phyloP scores from a whole-genome alignment of 2,888 invertebrate genomes.

The Ditylenchus weischeri region DNA sequence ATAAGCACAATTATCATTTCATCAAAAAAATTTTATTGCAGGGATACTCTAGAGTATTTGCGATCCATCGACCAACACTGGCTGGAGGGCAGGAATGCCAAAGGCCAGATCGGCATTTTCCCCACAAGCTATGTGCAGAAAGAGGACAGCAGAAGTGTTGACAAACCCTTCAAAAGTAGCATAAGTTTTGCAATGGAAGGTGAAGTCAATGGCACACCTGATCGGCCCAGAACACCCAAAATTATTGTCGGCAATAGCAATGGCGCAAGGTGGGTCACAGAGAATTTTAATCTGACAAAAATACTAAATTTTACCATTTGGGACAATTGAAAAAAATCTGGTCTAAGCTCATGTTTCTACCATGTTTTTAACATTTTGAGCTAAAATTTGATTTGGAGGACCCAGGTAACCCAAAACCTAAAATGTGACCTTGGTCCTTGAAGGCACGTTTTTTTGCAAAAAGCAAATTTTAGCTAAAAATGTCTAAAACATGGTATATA shows the following conservation, averaged over 20 bases:
- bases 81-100: constrained; percentile 48
- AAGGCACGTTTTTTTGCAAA: too few relatives aligned
- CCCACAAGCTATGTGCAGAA: constrained; percentile 46
- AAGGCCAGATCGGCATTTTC: constrained; percentile 53
- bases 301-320: too few relatives aligned
- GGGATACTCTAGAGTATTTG: constrained; percentile 43
- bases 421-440: too few relatives aligned
- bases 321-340: too few relatives aligned
- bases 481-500: too few relatives aligned
- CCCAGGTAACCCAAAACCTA: too few relatives aligned
- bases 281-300: too few relatives aligned
- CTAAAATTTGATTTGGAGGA: too few relatives aligned
- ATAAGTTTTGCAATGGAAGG: constrained; percentile 1
- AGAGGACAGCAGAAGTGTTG: constrained; percentile 4
- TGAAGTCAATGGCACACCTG: constrained; percentile 20
- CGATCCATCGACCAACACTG: constrained; percentile 50
- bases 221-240: constrained; percentile 38
- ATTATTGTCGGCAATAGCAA: constrained; percentile 13
- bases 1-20: not conserved
- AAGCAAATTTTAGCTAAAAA: too few relatives aligned
- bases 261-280: not conserved
- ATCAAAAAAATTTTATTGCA: constrained; percentile 23
- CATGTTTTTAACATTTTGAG: too few relatives aligned
- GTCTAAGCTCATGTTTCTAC: too few relatives aligned
- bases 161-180: constrained; percentile 14